Evolutionary conservation across 1,140 invertebrate species (phyloP), one percentile per base, ranked within the genome.

Genomic region (Arion vulgaris): DNA sequence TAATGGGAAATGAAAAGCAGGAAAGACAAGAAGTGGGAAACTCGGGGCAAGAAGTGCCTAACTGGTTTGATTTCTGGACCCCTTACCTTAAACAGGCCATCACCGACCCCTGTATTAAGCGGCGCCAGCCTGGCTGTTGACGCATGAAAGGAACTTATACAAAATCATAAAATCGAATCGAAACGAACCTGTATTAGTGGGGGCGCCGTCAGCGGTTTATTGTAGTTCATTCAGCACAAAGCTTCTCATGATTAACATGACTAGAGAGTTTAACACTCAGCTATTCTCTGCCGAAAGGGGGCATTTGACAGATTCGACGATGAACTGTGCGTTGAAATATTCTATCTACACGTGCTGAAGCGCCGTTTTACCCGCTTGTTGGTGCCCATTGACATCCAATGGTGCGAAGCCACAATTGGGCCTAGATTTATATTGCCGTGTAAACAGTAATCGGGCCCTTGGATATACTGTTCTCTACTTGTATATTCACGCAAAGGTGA

Each of bases 371-470:
- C 19, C 4, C n/a, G 62, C 62, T 66, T 66, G 1, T 17, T 66
- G 62, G 19, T 66, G 28, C 62, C 62, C 62, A 66, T 66, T 66
- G n/a, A 66, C 62, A 23, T 28, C n/a, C 62, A 66, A 66, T 66
- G 62, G 62, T 17, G 62, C 62, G 62, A 66, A 34, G n/a, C 62
- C 62, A 32, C n/a, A 66, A n/a, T 66, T 28, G 62, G 62, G 62
- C n/a, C 62, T 13, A 66, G n/a, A 66, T 66, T 66, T 28, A 66
- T 34, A 66, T 23, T 66, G 62, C 62, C 62, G 17, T 28, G 62
- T 66, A 66, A 66, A 66, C 62, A 66, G 62, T 17, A 57, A 57
- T 7, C 41, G 5, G 41, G 5, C 41, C 41, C 41, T 45, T 5
- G 15, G 15, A 15, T 45, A 45, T 45, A 7, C 5, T 7, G 15